These are phyloP conservation scores for Cyanoderma ruficeps DNA, from an alignment of 2,113 vertebrate species.

Conservation along the genomic window DNA sequence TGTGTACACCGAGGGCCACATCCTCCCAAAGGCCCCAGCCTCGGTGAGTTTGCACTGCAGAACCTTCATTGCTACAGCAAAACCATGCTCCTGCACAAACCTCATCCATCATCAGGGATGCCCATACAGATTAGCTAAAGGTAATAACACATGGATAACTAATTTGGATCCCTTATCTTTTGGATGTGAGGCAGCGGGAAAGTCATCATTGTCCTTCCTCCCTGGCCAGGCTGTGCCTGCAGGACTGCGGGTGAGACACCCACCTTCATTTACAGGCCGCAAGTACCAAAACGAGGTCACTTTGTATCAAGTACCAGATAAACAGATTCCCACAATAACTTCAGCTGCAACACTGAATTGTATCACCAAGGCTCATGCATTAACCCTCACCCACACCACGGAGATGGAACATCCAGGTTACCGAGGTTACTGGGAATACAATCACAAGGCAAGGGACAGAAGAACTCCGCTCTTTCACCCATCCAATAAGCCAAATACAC, in stretches of 20 bases:
- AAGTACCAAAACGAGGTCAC: not conserved
- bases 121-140: not conserved
- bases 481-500: not conserved
- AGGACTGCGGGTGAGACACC: accelerated
- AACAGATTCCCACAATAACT: not conserved
- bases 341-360: not conserved
- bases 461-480: not conserved
- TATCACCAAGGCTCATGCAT: accelerated
- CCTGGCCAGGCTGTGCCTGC: accelerated
- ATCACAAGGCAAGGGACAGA: not conserved
- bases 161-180: not conserved
- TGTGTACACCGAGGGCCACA: accelerated
- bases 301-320: not conserved
- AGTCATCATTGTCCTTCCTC: not conserved
- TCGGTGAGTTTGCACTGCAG: accelerated
- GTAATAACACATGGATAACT: not conserved
- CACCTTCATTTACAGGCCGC: not conserved
- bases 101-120: not conserved
- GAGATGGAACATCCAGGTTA: not conserved
- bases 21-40: accelerated
- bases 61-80: accelerated
- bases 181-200: not conserved
- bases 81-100: not conserved
- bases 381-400: not conserved
- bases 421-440: not conserved